Evolutionary conservation across 1,140 invertebrate genomes (phyloP).

Genomic region (Drosophila nigromelanica): DNA sequence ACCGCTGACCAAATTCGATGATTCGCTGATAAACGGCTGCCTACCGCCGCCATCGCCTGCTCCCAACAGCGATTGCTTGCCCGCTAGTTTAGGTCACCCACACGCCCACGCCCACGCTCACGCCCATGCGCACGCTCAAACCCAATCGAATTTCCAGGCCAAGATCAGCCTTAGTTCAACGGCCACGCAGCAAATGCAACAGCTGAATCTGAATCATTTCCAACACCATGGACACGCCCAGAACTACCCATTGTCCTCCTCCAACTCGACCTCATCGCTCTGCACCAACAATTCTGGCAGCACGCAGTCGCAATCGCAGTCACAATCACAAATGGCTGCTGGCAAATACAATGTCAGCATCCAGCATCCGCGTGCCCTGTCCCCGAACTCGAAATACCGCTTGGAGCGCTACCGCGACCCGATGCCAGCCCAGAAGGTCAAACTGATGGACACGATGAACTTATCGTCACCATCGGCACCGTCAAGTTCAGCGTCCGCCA

Average conservation of each 20-base stretch:
- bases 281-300: conserved; percentile 31
- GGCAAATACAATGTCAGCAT: conserved; percentile 23
- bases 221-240: conserved; percentile 27
- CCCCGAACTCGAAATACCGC: conserved; percentile 65
- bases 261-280: conserved; percentile 42
- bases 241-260: conserved; percentile 34
- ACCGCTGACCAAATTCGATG: conserved; percentile 67
- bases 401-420: conserved; percentile 69
- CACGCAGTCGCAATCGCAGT: conserved; percentile 25
- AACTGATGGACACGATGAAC: conserved; percentile 40
- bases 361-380: conserved; percentile 50
- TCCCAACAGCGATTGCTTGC: conserved; percentile 68
- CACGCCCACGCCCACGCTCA: conserved; percentile 3
- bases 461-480: conserved; percentile 25
- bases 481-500: conserved; percentile 25
- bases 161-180: not conserved
- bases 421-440: conserved; percentile 35
- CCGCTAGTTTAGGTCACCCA: conserved; percentile 13
- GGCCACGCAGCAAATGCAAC: conserved; percentile 17
- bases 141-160: not conserved
- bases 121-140: conserved; percentile 10
- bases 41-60: conserved; percentile 80
- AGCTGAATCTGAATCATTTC: conserved; percentile 29
- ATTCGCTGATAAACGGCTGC: conserved; percentile 48
- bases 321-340: too few relatives aligned